A percentile compares a stretch with the other conserved stretches of the same genome.
These are phyloP conservation scores for Cremastinae sp. DNA, from an alignment of 2,888 invertebrate species.

Conservation along the genomic window DNA sequence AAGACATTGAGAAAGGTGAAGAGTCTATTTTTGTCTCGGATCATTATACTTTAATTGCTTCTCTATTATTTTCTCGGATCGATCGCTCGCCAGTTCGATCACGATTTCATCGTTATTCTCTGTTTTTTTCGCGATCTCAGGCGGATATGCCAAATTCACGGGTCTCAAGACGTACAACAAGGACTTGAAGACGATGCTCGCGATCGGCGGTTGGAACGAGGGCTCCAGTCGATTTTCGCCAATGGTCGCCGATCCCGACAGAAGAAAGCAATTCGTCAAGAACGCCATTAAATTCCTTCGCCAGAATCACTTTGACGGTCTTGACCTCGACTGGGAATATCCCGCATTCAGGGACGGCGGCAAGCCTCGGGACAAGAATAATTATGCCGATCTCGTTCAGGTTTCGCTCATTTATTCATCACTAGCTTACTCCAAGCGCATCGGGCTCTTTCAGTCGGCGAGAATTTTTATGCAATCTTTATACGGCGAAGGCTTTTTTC, in stretches of 20 bases:
- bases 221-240: conserved; percentile 93
- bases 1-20: conserved; percentile 96
- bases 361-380: conserved; percentile 89
- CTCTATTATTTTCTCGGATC: background rate
- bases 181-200: conserved; percentile 93
- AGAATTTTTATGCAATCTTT: background rate
- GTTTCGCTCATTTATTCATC: conserved; percentile 76
- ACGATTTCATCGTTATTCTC: background rate
- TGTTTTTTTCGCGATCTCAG: conserved; percentile 80
- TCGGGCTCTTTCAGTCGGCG: too few relatives aligned
- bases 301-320: conserved; percentile 95
- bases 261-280: conserved; percentile 90
- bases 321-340: conserved; percentile 96
- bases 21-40: background rate
- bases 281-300: conserved; percentile 92
- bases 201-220: conserved; percentile 97
- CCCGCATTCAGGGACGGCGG: conserved; percentile 89
- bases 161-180: conserved; percentile 96
- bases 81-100: background rate
- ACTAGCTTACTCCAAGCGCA: too few relatives aligned
- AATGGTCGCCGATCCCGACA: conserved; percentile 90
- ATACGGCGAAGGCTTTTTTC: too few relatives aligned
- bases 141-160: conserved; percentile 96
- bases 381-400: conserved; percentile 93
- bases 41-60: background rate